phyloP scores from a whole-genome alignment of 1,140 invertebrate genomes.

The Eriosoma lanigerum region DNA sequence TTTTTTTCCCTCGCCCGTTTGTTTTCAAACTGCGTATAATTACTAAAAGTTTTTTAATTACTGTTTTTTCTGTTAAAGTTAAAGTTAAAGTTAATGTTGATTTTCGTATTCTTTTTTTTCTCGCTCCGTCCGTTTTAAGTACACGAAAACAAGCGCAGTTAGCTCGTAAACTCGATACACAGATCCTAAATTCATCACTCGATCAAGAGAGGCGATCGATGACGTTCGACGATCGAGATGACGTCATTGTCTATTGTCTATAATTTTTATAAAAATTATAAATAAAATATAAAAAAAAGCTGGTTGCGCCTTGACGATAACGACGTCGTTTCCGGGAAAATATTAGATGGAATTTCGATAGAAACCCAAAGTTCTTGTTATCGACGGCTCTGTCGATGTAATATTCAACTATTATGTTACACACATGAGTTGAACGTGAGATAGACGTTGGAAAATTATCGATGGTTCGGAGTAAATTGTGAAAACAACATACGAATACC shows the following conservation, averaged over 20 bases:
- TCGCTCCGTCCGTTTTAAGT: too few species aligned
- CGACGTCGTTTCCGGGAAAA: neutral
- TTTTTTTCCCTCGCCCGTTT: neutral
- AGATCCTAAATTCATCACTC: too few species aligned
- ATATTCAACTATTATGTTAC: neutral
- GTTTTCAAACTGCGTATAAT: conserved; percentile 16
- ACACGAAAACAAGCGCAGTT: too few species aligned
- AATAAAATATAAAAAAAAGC: too few species aligned
- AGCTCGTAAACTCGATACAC: too few species aligned
- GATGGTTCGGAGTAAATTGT: neutral
- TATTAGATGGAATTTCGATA: neutral
- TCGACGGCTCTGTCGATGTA: neutral
- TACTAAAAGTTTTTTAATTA: conserved; percentile 36
- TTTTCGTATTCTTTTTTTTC: too few species aligned
- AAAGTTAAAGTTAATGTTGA: too few species aligned
- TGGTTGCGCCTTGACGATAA: neutral
- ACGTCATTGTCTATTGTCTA: too few species aligned
- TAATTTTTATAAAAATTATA: too few species aligned
- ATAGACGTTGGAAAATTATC: neutral
- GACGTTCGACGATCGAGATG: too few species aligned
- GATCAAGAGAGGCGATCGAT: too few species aligned
- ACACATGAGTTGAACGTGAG: neutral
- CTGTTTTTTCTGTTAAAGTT: conserved; percentile 3
- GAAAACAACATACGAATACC: too few species aligned
- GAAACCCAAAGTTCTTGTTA: neutral